Evolutionary conservation across 2,888 invertebrate genomes (phyloP), one percentile per base, ranked within the genome.

Genomic region (Oligia fasciuncula): DNA sequence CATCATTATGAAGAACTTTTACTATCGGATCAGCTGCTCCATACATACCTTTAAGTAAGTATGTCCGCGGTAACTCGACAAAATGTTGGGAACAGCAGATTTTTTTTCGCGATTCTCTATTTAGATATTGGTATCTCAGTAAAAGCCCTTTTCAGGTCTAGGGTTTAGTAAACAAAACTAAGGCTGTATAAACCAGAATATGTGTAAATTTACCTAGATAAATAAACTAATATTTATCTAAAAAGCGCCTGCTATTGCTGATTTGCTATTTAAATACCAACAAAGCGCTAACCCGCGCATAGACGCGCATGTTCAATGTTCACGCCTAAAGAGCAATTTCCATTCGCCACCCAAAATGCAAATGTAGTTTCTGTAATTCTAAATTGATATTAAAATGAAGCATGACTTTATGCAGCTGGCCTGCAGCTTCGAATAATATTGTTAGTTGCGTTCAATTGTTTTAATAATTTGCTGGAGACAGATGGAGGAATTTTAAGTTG

Each of bases 341-440:
- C 80, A 87, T 85, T 85, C 40, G 79, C 69, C 80, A 78, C 66
- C 75, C 68, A 62, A 84, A 85, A 87, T 87, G 87, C 85, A 81
- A 87, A 87, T 87, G 40, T 14, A 2, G 71, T 49, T 83, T 81
- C 79, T 81, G 81, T 84, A 78, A 87, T 71, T 82, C 84, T 78
- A 87, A 87, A 87, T 85, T 85, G 80, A 82, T 87, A 87, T 87
- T 85, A 87, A 84, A 85, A 87, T 87, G 80, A 87, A 80, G 82
- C 67, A 23, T 65, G 19, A 69, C 73, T 80, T 79, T 76, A 76
- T 84, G 84, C 86, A 84, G 63, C 72, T 57, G 77, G 46, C 19
- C 43, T 81, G 86, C 84, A 84, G 54, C 57, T 83, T 54, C 46
- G 67, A 70, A 86, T 80, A 73, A 78, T 70, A 46, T 74, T 74